These are phyloP conservation scores for Eucera pruinosa DNA, from an alignment of 2,888 invertebrate genomes.

Conservation along the genomic window DNA sequence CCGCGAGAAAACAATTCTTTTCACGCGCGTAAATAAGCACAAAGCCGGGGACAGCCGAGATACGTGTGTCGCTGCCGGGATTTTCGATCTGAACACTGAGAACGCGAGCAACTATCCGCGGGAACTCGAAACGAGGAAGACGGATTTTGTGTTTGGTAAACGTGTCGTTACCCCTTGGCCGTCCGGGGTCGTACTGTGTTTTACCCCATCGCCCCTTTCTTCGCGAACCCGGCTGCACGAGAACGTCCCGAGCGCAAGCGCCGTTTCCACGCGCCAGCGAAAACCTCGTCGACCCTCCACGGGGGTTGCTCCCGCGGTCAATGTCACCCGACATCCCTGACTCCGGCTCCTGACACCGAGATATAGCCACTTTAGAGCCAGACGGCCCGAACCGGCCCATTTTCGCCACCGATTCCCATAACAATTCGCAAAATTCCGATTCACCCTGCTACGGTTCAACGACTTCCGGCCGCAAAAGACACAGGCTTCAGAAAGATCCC, in stretches of 20 bases:
- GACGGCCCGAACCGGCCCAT: slow-evolving; percentile 57
- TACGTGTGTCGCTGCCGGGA: slow-evolving; percentile 9
- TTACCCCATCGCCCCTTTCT: slow-evolving; percentile 77
- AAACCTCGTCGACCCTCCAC: slow-evolving; percentile 68
- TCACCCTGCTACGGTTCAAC: not conserved
- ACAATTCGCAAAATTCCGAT: not conserved
- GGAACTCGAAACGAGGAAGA: slow-evolving; percentile 38
- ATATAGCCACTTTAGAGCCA: slow-evolving; percentile 67
- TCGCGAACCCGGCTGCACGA: slow-evolving; percentile 69
- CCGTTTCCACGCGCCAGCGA: slow-evolving; percentile 75
- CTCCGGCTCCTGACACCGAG: slow-evolving; percentile 67
- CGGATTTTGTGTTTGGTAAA: slow-evolving; percentile 38
- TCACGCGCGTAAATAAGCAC: not conserved
- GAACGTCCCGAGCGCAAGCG: slow-evolving; percentile 69
- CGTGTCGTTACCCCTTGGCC: slow-evolving; percentile 74
- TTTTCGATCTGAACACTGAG: not conserved
- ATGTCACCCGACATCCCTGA: slow-evolving; percentile 78
- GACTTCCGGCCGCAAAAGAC: not conserved
- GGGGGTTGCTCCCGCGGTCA: slow-evolving; percentile 77
- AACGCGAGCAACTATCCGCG: slow-evolving; percentile 42
- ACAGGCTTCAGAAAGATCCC: no score
- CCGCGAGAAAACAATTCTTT: not conserved
- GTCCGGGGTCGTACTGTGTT: slow-evolving; percentile 80
- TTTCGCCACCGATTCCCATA: slow-evolving; percentile 36
- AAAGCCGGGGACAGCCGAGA: not conserved